A percentile compares a stretch with the other conserved stretches of the same genome.
These are phyloP conservation scores for Gymnorhina tibicen DNA, from an alignment of 2,113 vertebrate genomes.

Conservation along the genomic window DNA sequence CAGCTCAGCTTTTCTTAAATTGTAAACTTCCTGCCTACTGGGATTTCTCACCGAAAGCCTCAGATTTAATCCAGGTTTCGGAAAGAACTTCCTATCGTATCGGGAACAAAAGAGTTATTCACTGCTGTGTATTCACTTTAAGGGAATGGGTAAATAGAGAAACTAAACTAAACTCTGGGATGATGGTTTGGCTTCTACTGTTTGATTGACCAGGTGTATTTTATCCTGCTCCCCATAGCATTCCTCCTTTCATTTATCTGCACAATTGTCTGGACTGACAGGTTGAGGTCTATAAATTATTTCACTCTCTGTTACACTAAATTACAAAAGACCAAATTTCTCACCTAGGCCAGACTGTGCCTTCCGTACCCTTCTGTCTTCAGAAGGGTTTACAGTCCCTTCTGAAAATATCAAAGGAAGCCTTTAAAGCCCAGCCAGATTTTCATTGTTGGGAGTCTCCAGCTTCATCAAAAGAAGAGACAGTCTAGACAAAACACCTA, in stretches of 20 bases:
- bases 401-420: constrained; percentile 39
- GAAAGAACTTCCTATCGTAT: neutral
- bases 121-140: neutral
- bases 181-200: neutral
- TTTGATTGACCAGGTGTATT: neutral
- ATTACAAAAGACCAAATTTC: constrained; percentile 4
- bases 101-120: neutral
- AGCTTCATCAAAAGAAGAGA: constrained; percentile 47
- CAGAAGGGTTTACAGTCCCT: neutral
- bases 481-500: constrained; percentile 60
- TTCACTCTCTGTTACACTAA: neutral
- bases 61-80: neutral
- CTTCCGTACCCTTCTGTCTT: neutral
- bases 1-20: neutral
- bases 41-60: neutral
- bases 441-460: constrained; percentile 32
- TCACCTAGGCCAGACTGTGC: neutral
- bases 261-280: neutral
- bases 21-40: neutral
- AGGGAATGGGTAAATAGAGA: neutral
- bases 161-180: neutral
- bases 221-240: neutral
- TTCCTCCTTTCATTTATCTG: neutral
- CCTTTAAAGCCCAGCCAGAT: constrained; percentile 43
- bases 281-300: neutral